phyloP scores from a whole-genome alignment of 1,140 invertebrate species.

The Neuroterus valhalla region DNA sequence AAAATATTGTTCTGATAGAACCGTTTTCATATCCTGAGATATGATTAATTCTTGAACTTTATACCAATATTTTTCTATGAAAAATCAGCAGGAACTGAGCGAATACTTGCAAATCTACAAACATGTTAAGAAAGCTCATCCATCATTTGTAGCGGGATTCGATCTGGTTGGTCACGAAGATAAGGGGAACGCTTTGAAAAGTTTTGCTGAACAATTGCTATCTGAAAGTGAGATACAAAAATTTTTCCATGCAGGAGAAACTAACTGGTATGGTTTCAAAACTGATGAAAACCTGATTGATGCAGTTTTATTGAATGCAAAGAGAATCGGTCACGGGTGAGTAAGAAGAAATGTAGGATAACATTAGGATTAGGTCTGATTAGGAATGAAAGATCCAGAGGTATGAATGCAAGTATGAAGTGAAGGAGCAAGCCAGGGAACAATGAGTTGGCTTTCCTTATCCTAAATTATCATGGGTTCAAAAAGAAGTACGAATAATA shows the following conservation, averaged over 20 bases:
- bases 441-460: too few species aligned
- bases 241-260: slow-evolving; percentile 90
- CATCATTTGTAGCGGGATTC: slow-evolving; percentile 81
- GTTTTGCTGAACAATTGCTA: slow-evolving; percentile 72
- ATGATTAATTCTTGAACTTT: too few species aligned
- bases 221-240: slow-evolving; percentile 75
- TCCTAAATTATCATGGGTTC: too few species aligned
- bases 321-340: slow-evolving; percentile 72
- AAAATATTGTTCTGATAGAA: too few species aligned
- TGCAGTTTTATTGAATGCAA: slow-evolving; percentile 84
- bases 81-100: slow-evolving; percentile 61
- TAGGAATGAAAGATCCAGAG: too few species aligned
- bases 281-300: slow-evolving; percentile 86
- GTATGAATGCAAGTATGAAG: too few species aligned
- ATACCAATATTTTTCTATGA: too few species aligned
- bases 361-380: too few species aligned
- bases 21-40: too few species aligned
- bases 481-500: too few species aligned
- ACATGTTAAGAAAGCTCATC: slow-evolving; percentile 71
- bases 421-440: too few species aligned
- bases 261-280: slow-evolving; percentile 81
- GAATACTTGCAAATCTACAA: slow-evolving; percentile 72
- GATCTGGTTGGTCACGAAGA: slow-evolving; percentile 80
- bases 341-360: too few species aligned
- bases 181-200: slow-evolving; percentile 70